Evolutionary conservation across 30 jellyfish, hydroid and myxozoan genomes (phyloP).

Genomic region (Haliclystus octoradiatus): DNA sequence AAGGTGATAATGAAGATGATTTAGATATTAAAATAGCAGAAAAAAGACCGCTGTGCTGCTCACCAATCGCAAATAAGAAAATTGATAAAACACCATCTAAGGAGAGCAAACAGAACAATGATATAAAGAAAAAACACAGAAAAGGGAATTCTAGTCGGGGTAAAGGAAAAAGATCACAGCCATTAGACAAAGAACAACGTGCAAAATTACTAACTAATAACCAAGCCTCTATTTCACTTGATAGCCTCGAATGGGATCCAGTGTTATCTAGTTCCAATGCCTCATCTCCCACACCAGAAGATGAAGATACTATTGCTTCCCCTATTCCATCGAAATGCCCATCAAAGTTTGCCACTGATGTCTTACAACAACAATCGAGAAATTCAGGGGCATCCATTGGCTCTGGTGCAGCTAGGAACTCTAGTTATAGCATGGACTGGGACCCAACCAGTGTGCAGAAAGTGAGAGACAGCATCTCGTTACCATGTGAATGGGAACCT

Average conservation of each 20-base stretch:
- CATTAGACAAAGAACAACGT: conserved; percentile 2
- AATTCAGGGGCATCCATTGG: conserved; percentile 49
- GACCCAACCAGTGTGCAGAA: conserved; percentile 66
- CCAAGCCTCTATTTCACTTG: conserved; percentile 13
- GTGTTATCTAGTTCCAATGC: conserved; percentile 49
- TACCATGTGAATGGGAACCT: conserved; percentile 81
- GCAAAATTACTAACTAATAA: conserved; percentile 6
- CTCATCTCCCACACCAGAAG: conserved; percentile 62
- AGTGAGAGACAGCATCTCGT: conserved; percentile 35
- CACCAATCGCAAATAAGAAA: background rate
- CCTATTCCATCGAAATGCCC: conserved; percentile 60
- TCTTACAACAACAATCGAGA: conserved; percentile 18
- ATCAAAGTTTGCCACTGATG: conserved; percentile 34
- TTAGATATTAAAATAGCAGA: background rate
- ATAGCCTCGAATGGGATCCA: conserved; percentile 64
- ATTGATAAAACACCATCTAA: background rate
- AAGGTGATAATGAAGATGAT: background rate
- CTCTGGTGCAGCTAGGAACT: conserved; percentile 29
- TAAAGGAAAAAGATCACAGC: conserved; percentile 3
- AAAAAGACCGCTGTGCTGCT: background rate
- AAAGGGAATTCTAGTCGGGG: conserved; percentile 5
- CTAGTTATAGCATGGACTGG: conserved; percentile 77
- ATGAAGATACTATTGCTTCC: conserved; percentile 17
- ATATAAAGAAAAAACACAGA: conserved; percentile 4
- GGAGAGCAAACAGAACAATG: background rate